A percentile compares a stretch with the other conserved stretches of the same genome.
Evolutionary conservation across 2,113 vertebrate genomes (phyloP).

Genomic region (Sander lucioperca): DNA sequence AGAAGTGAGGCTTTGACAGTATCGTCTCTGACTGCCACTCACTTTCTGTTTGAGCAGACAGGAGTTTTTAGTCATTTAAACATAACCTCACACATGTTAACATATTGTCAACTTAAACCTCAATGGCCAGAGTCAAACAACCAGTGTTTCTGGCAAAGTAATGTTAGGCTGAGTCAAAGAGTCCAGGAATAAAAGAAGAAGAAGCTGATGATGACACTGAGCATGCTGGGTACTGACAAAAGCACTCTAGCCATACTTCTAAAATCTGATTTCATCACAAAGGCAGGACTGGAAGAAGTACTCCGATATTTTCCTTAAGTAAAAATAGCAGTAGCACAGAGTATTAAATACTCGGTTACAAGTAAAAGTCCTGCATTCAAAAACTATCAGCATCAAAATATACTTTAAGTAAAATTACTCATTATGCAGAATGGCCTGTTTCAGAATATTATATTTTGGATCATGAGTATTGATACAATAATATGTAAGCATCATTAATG

Average conservation of each 20-base stretch:
- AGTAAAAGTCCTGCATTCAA: neutral
- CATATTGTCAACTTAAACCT: neutral
- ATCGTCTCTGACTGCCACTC: too few relatives aligned
- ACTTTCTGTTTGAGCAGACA: neutral
- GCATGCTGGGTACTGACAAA: constrained; percentile 4
- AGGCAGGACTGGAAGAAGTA: neutral
- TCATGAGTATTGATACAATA: neutral
- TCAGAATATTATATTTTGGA: neutral
- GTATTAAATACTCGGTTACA: too few relatives aligned
- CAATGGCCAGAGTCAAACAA: neutral
- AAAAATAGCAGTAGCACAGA: neutral
- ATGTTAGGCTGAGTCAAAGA: neutral
- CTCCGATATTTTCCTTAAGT: too few relatives aligned
- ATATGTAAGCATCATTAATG: neutral
- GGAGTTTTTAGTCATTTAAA: neutral
- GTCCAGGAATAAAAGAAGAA: neutral
- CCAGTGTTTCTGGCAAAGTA: neutral
- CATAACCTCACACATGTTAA: neutral
- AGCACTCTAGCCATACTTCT: neutral
- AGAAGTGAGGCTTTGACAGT: too few relatives aligned
- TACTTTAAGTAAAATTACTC: neutral
- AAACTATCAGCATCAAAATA: neutral
- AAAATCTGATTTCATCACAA: neutral
- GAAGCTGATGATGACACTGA: neutral
- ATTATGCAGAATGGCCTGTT: neutral